A percentile compares a stretch with the other conserved stretches of the same genome.
These are phyloP conservation scores for Mus caroli DNA, from an alignment of 2,797 vertebrate species.

Conservation along the genomic window DNA sequence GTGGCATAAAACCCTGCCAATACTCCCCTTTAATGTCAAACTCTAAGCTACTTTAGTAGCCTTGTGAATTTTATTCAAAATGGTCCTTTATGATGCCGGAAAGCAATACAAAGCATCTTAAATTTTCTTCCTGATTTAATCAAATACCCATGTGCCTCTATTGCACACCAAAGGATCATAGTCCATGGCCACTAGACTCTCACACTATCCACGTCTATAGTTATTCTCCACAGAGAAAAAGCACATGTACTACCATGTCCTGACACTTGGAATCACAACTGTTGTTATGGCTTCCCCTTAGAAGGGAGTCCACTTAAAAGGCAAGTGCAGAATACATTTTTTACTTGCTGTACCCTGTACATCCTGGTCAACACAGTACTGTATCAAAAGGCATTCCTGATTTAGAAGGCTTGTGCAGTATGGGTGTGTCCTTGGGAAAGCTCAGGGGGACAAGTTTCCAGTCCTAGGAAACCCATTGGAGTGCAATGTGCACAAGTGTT, in stretches of 20 bases:
- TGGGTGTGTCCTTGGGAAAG: constrained; percentile 32
- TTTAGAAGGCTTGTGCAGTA: constrained; percentile 45
- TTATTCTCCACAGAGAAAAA: constrained; percentile 59
- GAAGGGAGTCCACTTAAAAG: constrained; percentile 45
- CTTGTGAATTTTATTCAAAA: constrained; percentile 5
- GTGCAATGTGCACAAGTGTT: constrained; percentile 36
- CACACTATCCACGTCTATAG: not conserved
- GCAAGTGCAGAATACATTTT: constrained; percentile 46
- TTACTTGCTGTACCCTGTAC: not conserved
- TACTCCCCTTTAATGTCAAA: constrained; percentile 5
- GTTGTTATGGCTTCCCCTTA: constrained; percentile 29
- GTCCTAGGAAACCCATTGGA: constrained; percentile 51
- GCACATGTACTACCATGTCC: not conserved
- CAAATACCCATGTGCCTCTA: not conserved
- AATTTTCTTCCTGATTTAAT: constrained; percentile 68
- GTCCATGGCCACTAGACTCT: not conserved
- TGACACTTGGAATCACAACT: not conserved
- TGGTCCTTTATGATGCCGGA: constrained; percentile 22
- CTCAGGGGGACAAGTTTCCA: constrained; percentile 2
- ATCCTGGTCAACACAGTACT: not conserved
- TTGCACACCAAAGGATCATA: constrained; percentile 32
- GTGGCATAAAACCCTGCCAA: constrained; percentile 40
- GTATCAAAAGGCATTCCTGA: constrained; percentile 39
- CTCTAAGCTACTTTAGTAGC: constrained; percentile 32
- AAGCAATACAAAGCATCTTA: constrained; percentile 44